Evolutionary conservation across 1,140 invertebrate species (phyloP), one percentile per base, ranked within the genome.

Genomic region (Triops cancriformis): DNA sequence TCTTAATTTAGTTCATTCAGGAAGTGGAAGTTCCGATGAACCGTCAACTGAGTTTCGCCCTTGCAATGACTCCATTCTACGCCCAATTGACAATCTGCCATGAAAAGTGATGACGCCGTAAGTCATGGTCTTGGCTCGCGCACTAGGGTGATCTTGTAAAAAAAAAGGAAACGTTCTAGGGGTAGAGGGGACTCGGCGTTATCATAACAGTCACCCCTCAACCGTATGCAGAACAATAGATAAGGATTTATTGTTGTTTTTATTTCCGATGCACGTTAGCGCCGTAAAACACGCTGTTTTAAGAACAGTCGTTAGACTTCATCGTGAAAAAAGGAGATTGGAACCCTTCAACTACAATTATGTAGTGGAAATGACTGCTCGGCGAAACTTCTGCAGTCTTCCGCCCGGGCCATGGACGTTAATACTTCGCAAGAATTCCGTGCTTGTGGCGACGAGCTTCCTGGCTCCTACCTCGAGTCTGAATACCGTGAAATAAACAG

Each of bases 61-160:
- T 64, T 64, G 51, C 51, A 64, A 64, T 18, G 51, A 64, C 51
- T 64, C 23, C 10, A 64, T 18, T 23, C 51, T 10, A n/a, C 51
- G 51, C 51, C 51, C 51, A 64, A 64, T 64, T 64, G 51, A 64
- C 51, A 64, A 64, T 64, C 14, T 64, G 51, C 51, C 51, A 64
- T 64, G 51, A 64, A 64, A 23, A 64, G 51, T 64, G 51, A 18
- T 64, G 51, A 64, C 51, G 51, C 51, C 51, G 23, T 64, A 64
- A 64, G 14, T 64, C 51, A 64, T 23, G 23, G 23, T 23, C 23
- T 64, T 64, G 51, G 51, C 51, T 64, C 51, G 14, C 51, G 14
- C 23, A 64, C 9, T 64, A 9, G 10, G 51, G 10, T 64, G 51
- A 4, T 37, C 2, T 37, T 37, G 31, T 37, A 2, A 7, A 4